Evolutionary conservation across 2,888 invertebrate species (phyloP).

Genomic region (Drosophila tanythrix): DNA sequence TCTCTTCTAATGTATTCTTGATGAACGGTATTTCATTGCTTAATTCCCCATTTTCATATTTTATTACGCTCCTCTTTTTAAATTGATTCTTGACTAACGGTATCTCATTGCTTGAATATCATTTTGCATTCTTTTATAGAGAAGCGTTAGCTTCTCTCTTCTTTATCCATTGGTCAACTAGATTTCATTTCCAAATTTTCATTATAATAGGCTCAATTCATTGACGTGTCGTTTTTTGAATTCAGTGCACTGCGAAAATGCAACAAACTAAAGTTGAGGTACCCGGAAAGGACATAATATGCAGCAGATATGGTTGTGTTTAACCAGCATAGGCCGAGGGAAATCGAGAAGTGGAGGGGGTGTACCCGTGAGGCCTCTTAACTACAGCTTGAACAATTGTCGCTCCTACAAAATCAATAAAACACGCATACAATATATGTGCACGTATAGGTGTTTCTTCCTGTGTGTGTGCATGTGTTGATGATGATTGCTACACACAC

Average conservation of each 20-base stretch:
- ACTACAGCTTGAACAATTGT: slow-evolving; percentile 42
- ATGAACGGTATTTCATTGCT: background rate
- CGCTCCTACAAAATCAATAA: slow-evolving; percentile 69
- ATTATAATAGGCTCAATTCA: background rate
- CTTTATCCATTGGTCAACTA: background rate
- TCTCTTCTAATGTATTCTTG: background rate
- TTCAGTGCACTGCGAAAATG: background rate
- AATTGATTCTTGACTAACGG: background rate
- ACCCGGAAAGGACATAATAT: slow-evolving; percentile 1
- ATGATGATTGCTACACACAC: slow-evolving; percentile 3
- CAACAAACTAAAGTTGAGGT: background rate
- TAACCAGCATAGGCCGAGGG: slow-evolving; percentile 15
- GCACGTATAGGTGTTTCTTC: slow-evolving; percentile 8
- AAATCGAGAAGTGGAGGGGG: slow-evolving; percentile 6
- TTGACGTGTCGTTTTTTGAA: background rate
- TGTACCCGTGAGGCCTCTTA: slow-evolving; percentile 10
- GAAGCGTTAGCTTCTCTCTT: background rate
- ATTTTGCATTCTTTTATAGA: background rate
- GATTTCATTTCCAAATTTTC: background rate
- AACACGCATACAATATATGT: slow-evolving; percentile 50
- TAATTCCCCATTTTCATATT: background rate
- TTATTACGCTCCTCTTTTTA: background rate
- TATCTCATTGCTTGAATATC: background rate
- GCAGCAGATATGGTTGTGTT: background rate
- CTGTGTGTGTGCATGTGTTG: slow-evolving; percentile 4